Evolutionary conservation across 2,113 vertebrate species (phyloP), one percentile per base, ranked within the genome.

Genomic region (Melozone crissalis): DNA sequence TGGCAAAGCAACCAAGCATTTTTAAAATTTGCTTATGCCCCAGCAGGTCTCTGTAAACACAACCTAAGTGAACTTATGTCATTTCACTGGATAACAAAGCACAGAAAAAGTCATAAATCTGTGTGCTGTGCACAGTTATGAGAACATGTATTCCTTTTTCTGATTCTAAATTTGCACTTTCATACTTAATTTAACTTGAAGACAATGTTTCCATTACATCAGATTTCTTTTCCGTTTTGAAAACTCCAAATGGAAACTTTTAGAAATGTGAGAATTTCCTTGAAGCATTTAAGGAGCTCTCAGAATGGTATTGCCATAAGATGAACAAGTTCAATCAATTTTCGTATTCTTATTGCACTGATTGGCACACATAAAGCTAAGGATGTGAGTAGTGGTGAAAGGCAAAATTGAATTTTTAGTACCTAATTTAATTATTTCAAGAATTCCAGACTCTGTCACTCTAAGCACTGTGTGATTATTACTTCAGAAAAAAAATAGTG

Each of bases 21-120:
- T 80, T 77, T 87, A 4, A 41, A 54, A 80, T 90, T 96, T 94
- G 58, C n/a, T 90, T 90, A 58, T 92, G 67, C 54, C 54, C 31
- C 67, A 77, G 85, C 52, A 78, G 30, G 33, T 93, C 51, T 85
- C 43, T 77, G 30, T 84, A 93, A 96, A 91, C 49, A 80, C 27
- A 85, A 46, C 28, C 23, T 35, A 57, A 88, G 35, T 67, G 78
- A 67, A 71, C 30, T 96, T 93, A 30, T 73, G n/a, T 73, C 1
- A 37, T 87, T 91, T 66, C 18, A 6, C 51, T 7, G 3, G 35
- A 15, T 73, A 87, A 72, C 4, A 66, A 18, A 44, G 7, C 28
- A 54, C 22, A 47, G 44, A 37, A 91, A 51, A 89, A 67, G 33
- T 65, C 0, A 13, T 54, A 86, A 89, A 67, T 52, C 24, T 16